These are phyloP conservation scores for Hephaestus fuliginosus DNA, from an alignment of 2,797 vertebrate species.

Conservation along the genomic window DNA sequence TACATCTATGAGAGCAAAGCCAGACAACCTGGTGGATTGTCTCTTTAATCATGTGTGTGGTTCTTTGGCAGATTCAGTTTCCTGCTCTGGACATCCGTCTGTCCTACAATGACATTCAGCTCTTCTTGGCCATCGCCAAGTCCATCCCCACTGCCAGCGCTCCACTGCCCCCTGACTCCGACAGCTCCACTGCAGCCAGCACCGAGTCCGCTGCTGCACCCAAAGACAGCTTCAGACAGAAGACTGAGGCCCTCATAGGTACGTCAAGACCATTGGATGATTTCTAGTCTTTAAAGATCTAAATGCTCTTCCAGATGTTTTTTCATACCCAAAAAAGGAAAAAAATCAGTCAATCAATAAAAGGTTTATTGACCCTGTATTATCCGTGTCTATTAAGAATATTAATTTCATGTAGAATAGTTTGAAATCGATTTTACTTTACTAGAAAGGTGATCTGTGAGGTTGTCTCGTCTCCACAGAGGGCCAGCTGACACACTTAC, in stretches of 20 bases:
- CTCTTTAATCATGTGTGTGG: not conserved
- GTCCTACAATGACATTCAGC: constrained; percentile 97
- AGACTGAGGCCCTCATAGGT: constrained; percentile 91
- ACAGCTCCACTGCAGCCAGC: constrained; percentile 47
- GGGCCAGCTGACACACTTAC: constrained; percentile 89
- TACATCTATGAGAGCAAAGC: too few species aligned
- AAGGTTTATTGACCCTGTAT: not conserved
- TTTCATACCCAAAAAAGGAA: not conserved
- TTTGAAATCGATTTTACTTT: not conserved
- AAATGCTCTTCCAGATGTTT: too few species aligned
- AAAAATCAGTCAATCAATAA: not conserved
- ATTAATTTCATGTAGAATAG: not conserved
- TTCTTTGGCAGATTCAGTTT: constrained; percentile 91
- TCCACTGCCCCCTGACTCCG: constrained; percentile 43
- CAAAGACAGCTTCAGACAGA: constrained; percentile 81
- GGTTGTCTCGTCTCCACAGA: constrained; percentile 81
- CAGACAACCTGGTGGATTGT: not conserved
- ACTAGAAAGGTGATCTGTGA: not conserved
- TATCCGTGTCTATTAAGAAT: not conserved
- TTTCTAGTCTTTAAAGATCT: not conserved
- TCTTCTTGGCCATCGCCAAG: constrained; percentile 96
- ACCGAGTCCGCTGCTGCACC: constrained; percentile 41
- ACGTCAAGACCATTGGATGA: constrained; percentile 37
- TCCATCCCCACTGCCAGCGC: constrained; percentile 88
- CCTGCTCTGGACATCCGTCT: constrained; percentile 95